Percentiles rank a stretch among this genome's conserved stretches.
phyloP scores from a whole-genome alignment of 2,797 vertebrate genomes.

The Neopelma chrysocephalum region DNA sequence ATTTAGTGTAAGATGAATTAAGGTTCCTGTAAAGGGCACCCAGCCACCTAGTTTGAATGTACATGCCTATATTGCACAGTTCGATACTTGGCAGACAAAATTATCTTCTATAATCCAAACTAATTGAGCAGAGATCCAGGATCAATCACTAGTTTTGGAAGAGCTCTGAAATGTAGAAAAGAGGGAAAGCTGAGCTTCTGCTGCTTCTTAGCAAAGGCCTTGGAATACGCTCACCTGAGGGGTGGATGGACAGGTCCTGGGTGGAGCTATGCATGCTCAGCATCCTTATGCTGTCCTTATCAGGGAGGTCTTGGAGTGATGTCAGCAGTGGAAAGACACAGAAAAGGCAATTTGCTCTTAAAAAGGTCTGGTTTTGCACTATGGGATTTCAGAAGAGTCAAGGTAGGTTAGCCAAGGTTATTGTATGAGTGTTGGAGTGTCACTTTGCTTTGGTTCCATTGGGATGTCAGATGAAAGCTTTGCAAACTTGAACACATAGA shows the following conservation, averaged over 20 bases:
- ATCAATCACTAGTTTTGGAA: neutral
- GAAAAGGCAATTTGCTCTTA: neutral
- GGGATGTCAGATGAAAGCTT: neutral
- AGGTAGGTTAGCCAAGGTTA: neutral
- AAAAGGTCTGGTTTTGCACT: neutral
- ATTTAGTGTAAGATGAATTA: constrained; percentile 10
- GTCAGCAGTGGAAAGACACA: neutral
- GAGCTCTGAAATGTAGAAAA: neutral
- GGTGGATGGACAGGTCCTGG: neutral
- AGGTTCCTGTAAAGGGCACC: neutral
- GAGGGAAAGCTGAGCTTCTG: neutral
- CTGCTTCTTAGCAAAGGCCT: neutral
- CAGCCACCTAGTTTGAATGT: neutral
- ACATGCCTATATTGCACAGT: neutral
- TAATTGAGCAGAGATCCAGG: neutral
- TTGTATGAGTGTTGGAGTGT: accelerated
- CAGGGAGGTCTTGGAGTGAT: neutral
- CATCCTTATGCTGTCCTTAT: neutral
- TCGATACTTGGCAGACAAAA: neutral
- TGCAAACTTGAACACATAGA: neutral
- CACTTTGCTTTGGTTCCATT: neutral
- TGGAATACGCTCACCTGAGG: accelerated
- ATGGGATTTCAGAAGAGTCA: neutral
- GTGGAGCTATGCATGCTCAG: neutral
- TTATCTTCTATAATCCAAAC: neutral